Evolutionary conservation across 53 echinoderm and acorn worm genomes (phyloP), one percentile per base, ranked within the genome.

Genomic region (Echinarachnius parma): DNA sequence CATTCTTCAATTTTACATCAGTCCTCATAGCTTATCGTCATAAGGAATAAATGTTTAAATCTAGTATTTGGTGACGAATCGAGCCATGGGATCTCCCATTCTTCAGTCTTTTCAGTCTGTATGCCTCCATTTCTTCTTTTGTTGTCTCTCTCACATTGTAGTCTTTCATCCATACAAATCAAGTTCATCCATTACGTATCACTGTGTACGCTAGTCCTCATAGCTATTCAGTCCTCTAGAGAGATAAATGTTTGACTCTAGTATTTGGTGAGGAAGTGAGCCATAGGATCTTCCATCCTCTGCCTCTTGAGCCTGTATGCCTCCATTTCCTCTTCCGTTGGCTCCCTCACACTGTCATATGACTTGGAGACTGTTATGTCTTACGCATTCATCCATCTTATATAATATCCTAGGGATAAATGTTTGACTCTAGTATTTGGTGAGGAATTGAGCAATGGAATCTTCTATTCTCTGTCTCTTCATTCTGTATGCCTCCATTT

Each of bases 241-340:
- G n/a, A n/a, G n/a, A n/a, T n/a, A n/a, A n/a, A n/a, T n/a, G n/a
- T n/a, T n/a, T n/a, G n/a, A n/a, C n/a, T n/a, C n/a, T 27, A 72
- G 39, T 72, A 78, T 18, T 65, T 65, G 9, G 66, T 75, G 7
- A 89, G 66, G 28, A 98, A 98, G 28, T 80, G 59, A 10, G 98
- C 78, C 98, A 98, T 98, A 11, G 98, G 98, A 60, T 98, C 98
- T 52, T 85, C 92, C 18, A 68, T 71, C 19, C 98, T 76, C 28
- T 82, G 78, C 62, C 86, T 88, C 75, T 92, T 92, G 82, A 98
- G 82, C 18, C 92, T 53, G 53, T 70, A 93, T 0, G 93, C 93
- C 55, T 93, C 93, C 93, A 93, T 93, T 47, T 90, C 93, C 57
- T 92, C 92, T 39, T 96, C 96, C 3, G 96, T 91, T 25, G 96